A percentile compares a stretch with the other conserved stretches of the same genome.
Evolutionary conservation across 2,797 vertebrate species (phyloP).

Genomic region (Sebastes melanostomus): DNA sequence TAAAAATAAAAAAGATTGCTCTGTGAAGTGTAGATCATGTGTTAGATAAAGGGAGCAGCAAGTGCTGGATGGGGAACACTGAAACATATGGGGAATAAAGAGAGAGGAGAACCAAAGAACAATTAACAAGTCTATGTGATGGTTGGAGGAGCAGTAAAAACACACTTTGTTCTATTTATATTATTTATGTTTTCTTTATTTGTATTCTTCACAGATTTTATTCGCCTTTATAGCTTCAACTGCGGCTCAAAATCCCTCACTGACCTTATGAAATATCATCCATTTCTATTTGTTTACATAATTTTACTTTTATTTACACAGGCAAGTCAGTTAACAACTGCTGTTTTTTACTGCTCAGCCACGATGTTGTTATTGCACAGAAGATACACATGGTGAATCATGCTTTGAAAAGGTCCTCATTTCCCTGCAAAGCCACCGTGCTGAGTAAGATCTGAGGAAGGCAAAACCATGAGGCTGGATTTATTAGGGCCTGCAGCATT

Average conservation of each 20-base stretch:
- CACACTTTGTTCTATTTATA: conserved; percentile 43
- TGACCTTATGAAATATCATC: conserved; percentile 17
- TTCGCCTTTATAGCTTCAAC: conserved; percentile 13
- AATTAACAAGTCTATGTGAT: conserved; percentile 35
- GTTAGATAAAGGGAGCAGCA: conserved; percentile 13
- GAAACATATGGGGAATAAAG: conserved; percentile 21
- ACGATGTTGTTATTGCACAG: background rate
- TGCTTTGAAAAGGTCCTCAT: conserved; percentile 31
- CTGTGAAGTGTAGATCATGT: conserved; percentile 43
- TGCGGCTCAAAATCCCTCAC: conserved; percentile 1
- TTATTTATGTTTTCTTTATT: conserved; percentile 39
- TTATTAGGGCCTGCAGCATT: conserved; percentile 32
- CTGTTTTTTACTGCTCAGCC: background rate
- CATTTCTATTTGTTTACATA: conserved; percentile 14
- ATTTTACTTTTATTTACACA: conserved; percentile 24
- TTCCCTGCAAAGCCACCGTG: conserved; percentile 18
- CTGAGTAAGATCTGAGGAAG: conserved; percentile 43
- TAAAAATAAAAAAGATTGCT: conserved; percentile 12
- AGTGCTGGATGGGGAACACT: conserved; percentile 15
- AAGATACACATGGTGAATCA: conserved; percentile 31
- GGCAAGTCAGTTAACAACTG: background rate
- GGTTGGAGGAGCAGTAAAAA: conserved; percentile 33
- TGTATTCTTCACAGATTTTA: conserved; percentile 15
- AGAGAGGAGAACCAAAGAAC: conserved; percentile 17
- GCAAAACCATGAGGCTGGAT: conserved; percentile 37